phyloP scores from a whole-genome alignment of 2,888 invertebrate species.

The Ferrisia virgata region DNA sequence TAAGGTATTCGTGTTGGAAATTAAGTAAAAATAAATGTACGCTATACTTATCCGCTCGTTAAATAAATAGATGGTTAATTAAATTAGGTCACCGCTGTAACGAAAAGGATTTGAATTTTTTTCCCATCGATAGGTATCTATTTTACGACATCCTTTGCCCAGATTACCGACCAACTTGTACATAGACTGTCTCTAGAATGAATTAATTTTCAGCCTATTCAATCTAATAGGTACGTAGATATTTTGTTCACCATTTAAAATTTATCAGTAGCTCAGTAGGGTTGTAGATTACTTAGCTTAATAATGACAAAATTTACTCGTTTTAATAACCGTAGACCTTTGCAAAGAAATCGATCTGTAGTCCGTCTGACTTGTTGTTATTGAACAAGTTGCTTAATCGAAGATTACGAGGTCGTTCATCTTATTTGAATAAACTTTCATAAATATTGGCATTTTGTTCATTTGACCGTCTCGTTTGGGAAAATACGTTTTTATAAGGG shows the following conservation, averaged over 20 bases:
- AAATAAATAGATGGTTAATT: no score
- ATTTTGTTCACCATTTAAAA: neutral
- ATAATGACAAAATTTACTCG: neutral
- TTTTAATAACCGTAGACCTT: neutral
- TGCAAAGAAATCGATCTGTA: neutral
- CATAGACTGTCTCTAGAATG: neutral
- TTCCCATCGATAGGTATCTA: no score
- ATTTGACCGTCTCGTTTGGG: neutral
- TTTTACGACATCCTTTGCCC: no score
- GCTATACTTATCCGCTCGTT: no score
- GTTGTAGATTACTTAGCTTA: neutral
- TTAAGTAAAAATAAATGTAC: no score
- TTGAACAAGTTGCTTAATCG: neutral
- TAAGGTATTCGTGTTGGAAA: no score
- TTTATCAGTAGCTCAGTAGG: neutral
- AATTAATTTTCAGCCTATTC: neutral
- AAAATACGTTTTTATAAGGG: neutral
- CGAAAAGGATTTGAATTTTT: no score
- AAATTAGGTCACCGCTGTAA: no score
- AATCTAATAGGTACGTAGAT: neutral
- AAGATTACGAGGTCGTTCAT: conserved; percentile 17
- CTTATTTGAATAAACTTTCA: conserved; percentile 14
- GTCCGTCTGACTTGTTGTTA: neutral
- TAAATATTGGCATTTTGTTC: neutral
- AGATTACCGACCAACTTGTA: neutral